Percentiles rank a stretch among this genome's conserved stretches.
These are phyloP conservation scores for Macrosiphum euphorbiae DNA, from an alignment of 2,888 invertebrate species.

Conservation along the genomic window DNA sequence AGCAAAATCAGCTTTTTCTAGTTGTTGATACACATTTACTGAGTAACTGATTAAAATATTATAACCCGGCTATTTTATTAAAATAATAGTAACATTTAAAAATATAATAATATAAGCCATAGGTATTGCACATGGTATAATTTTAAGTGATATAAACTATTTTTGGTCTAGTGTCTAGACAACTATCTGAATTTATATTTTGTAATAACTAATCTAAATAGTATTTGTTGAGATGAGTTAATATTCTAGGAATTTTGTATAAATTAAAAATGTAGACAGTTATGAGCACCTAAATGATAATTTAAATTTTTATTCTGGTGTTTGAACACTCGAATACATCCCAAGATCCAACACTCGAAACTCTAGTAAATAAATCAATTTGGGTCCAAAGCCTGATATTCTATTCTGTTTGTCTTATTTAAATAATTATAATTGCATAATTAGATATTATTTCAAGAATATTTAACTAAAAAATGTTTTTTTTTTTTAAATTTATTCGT, in stretches of 20 bases:
- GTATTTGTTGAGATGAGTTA: background rate
- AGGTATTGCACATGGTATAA: background rate
- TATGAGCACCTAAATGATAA: background rate
- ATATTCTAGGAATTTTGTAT: background rate
- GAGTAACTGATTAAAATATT: background rate
- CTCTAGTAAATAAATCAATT: background rate
- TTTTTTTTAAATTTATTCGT: background rate
- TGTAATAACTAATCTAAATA: background rate
- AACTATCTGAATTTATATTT: background rate
- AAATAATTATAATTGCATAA: background rate
- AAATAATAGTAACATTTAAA: background rate
- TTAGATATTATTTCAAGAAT: background rate
- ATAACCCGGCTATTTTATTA: background rate
- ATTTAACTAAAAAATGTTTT: background rate
- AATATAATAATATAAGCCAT: background rate
- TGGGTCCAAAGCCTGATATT: background rate
- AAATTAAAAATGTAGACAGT: background rate
- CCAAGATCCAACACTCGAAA: no score
- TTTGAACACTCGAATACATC: background rate
- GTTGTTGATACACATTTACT: no score
- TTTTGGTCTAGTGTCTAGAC: background rate
- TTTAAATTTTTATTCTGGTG: background rate
- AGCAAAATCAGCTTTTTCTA: background rate
- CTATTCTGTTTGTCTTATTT: background rate
- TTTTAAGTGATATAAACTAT: background rate